Base-by-base conservation (phyloP, 30 jellyfish, hydroid and myxozoan genomes). In the Turritopsis rubra region DNA sequence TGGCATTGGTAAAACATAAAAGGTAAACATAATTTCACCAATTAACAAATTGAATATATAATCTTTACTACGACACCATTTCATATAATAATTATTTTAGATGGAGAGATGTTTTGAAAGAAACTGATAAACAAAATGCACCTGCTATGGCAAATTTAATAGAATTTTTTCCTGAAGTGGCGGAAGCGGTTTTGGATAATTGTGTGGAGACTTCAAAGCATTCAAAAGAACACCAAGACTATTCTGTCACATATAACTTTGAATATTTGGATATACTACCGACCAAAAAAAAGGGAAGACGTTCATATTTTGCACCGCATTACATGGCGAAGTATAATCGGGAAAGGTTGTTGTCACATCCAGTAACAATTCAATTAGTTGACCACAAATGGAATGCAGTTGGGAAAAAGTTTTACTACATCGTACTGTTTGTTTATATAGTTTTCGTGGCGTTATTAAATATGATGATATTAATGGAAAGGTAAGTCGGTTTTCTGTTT, bases 1-100 rank as follows among this genome's bases (percentile, higher is more conserved):
- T 87, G 96, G 99, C 96, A 3, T 72, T 93, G 31, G 90, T 93
- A 5, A 88, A 85, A 21, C 99, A 93, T 82, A 66, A 90, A 28
- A 85, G 99, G 99, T 93, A n/a, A n/a, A n/a, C n/a, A n/a, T n/a
- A n/a, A n/a, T n/a, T n/a, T n/a, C n/a, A n/a, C n/a, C n/a, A n/a
- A n/a, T n/a, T n/a, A n/a, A n/a, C n/a, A n/a, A n/a, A n/a, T n/a
- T n/a, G n/a, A n/a, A n/a, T n/a, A n/a, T n/a, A n/a, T n/a, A n/a
- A n/a, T n/a, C n/a, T n/a, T n/a, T n/a, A n/a, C n/a, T n/a, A n/a
- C n/a, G n/a, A n/a, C n/a, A n/a, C n/a, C n/a, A n/a, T n/a, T n/a
- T n/a, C n/a, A n/a, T n/a, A n/a, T n/a, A n/a, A n/a, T n/a, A n/a
- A n/a, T n/a, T n/a, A n/a, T n/a, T n/a, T n/a, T n/a, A n/a, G n/a